Conservation (phyloP, 2,888 invertebrate species). For the Brachyopa scutellaris region DNA sequence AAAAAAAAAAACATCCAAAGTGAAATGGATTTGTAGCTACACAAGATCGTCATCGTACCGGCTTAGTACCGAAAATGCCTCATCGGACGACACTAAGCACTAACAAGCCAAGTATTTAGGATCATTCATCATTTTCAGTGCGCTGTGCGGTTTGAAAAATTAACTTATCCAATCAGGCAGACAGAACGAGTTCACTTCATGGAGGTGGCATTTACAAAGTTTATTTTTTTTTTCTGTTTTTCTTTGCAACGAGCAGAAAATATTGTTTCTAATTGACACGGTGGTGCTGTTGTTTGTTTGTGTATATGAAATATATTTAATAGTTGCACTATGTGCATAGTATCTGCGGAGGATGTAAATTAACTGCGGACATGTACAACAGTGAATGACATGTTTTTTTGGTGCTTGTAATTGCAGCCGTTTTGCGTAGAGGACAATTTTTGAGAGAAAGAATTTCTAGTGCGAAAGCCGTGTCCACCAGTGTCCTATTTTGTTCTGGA, state of each 20-base stretch:
- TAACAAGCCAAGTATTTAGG: constrained; percentile 36
- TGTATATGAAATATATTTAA: constrained; percentile 56
- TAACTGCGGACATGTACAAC: constrained; percentile 68
- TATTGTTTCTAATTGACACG: constrained; percentile 62
- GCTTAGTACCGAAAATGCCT: constrained; percentile 2
- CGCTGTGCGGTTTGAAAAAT: constrained; percentile 64
- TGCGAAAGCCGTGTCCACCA: constrained; percentile 14
- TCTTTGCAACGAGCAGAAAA: constrained; percentile 21
- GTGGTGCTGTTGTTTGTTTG: constrained; percentile 44
- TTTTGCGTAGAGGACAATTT: neutral
- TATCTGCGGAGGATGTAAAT: constrained; percentile 70
- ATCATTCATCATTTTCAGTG: constrained; percentile 67
- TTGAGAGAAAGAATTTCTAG: constrained; percentile 1
- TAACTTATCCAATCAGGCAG: constrained; percentile 65
- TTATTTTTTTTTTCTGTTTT: neutral
- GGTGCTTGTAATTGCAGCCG: constrained; percentile 19
- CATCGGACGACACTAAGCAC: neutral
- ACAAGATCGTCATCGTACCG: neutral
- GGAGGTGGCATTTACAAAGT: constrained; percentile 53
- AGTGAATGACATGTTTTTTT: constrained; percentile 53
- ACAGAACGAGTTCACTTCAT: constrained; percentile 68
- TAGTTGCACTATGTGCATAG: constrained; percentile 60
- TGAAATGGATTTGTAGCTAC: constrained; percentile 1
- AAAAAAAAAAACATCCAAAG: neutral
- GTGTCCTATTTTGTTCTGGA: constrained; percentile 69